Evolutionary conservation across 2,113 vertebrate species (phyloP), one percentile per base, ranked within the genome.

Genomic region (Gymnogyps californianus): DNA sequence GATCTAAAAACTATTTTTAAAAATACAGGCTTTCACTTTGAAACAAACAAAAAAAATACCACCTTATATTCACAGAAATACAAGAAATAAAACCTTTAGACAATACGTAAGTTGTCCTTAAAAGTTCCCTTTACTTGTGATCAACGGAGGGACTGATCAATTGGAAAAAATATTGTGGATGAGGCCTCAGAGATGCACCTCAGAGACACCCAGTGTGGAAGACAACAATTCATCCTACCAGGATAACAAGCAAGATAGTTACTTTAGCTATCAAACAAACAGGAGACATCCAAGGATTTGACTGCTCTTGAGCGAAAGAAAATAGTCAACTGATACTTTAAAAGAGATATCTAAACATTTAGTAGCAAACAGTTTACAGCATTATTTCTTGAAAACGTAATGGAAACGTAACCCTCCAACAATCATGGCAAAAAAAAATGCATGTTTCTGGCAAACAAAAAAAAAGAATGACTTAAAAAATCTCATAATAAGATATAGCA

Each of bases 151-250:
- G 54, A 42, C 26, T 32, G 11, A 82, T 55, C 15, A 28, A 47
- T 9, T 0, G 0, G 14, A 66, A 44, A n/a, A 38, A 31, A 14
- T 17, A 31, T 2, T 19, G 16, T 22, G 28, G 42, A 16, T 13
- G 32, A 81, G 25, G 17, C 57, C 51, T 44, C 64, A 14, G 22
- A 82, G 55, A 34, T 9, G 29, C 24, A 54, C 13, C 64, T 62
- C 55, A 32, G 42, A 64, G 6, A 7, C 11, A 28, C 8, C 20
- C 40, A 9, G n/a, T 5, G 34, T 20, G 29, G 34, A 40, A 62
- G 47, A 34, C 25, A 14, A 11, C 3, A 2, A 61, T 2, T 14
- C 9, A 26, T 13, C 57, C 57, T 36, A 64, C 49, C 34, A 13
- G 31, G 10, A 40, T 2, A 52, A 46, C 32, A 36, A 46, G 34